Percentiles rank a stretch among this genome's conserved stretches.
These are phyloP conservation scores for Herminia tarsipennalis DNA, from an alignment of 2,888 invertebrate genomes.

Conservation along the genomic window DNA sequence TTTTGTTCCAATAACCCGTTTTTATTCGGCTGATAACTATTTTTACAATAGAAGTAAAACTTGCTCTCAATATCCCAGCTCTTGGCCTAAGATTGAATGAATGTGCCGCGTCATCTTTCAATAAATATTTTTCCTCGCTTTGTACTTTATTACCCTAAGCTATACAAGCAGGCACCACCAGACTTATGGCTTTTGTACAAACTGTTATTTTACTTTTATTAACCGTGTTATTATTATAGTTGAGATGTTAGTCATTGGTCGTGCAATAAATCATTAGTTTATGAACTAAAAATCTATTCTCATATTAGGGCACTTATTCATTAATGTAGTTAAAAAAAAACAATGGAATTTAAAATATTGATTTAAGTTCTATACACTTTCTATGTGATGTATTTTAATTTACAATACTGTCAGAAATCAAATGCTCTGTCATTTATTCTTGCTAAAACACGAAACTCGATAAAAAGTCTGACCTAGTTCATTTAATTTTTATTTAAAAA, in stretches of 20 bases:
- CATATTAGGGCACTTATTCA: background rate
- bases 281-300: no score
- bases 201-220: background rate
- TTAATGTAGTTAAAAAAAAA: no score
- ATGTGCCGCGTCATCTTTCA: conserved; percentile 34
- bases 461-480: background rate
- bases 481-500: background rate
- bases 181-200: background rate
- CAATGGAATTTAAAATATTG: no score
- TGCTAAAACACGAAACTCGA: background rate
- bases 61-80: conserved; percentile 21
- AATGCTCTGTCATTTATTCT: background rate
- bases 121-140: conserved; percentile 21
- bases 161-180: background rate
- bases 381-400: no score
- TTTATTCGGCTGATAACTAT: conserved; percentile 14
- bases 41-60: conserved; percentile 29
- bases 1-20: conserved; percentile 22
- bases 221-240: background rate
- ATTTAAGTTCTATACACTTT: no score
- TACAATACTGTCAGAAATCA: no score
- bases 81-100: conserved; percentile 17
- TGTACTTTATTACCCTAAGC: conserved; percentile 16
- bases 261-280: no score
- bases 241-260: no score